phyloP scores from a whole-genome alignment of 1,140 invertebrate species.

The Acromyrmex heyeri region DNA sequence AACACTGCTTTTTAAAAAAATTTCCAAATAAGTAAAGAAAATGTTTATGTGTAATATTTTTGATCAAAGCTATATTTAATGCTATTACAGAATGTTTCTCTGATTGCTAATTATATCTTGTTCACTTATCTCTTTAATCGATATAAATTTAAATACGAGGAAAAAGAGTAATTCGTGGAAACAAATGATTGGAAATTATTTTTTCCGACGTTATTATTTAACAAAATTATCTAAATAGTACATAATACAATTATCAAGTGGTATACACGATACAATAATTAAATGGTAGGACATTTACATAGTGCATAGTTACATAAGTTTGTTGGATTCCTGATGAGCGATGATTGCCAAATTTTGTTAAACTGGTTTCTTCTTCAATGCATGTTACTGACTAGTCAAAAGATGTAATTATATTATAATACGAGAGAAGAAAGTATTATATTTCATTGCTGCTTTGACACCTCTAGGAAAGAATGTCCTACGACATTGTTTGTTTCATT shows the following conservation, averaged over 20 bases:
- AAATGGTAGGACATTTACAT: neutral
- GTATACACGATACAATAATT: too few species aligned
- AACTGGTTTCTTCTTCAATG: neutral
- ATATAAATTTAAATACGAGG: neutral
- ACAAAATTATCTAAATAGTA: too few species aligned
- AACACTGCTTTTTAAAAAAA: too few species aligned
- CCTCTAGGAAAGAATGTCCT: neutral
- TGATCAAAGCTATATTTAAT: neutral
- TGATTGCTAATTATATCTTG: neutral
- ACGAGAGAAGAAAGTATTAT: neutral
- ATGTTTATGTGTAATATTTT: neutral
- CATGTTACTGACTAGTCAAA: neutral
- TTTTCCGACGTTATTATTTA: constrained; percentile 8
- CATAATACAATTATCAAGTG: too few species aligned
- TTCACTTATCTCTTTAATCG: neutral
- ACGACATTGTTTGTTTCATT: neutral
- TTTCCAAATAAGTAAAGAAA: too few species aligned
- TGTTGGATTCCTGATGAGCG: neutral
- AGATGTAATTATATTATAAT: neutral
- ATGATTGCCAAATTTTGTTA: neutral
- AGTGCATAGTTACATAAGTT: neutral
- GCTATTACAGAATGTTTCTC: too few species aligned
- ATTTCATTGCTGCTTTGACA: neutral
- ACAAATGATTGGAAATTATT: neutral
- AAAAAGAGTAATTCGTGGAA: neutral